Base-by-base conservation (phyloP, 2,888 invertebrate species). In the Gryllus longicercus region DNA sequence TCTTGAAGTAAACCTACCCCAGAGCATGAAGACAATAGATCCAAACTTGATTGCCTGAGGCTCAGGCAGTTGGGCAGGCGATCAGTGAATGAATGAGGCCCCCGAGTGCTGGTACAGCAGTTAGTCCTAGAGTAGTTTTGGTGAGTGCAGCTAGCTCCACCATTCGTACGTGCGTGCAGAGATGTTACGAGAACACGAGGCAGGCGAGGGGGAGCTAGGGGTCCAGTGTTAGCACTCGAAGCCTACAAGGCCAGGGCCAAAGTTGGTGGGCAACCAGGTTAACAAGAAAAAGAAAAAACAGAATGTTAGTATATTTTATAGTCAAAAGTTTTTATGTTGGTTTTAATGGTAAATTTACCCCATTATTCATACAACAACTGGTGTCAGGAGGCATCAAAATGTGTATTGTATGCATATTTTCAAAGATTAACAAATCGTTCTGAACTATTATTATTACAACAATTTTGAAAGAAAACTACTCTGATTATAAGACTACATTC, bases 221-320 rank as follows among this genome's bases (percentile, higher is more conserved):
- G 80, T 80, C 80, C 82, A 81, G 79, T 83, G 91, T 92, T 93
- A 93, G 92, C 93, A 93, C 93, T 92, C 92, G 90, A 90, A 90
- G 92, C 92, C 93, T 93, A 92, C 87, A 88, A 87, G 88, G 87
- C 87, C 82, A 82, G 82, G 82, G 80, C 82, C 82, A 82, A 82
- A 82, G 82, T 81, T 81, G 81, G 87, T 86, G 87, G 87, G 86
- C 87, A 87, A 91, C 91, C 91, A 89, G 90, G 90, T 88, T 88
- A 91, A 91, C 86, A 87, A 87, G 87, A 87, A 91, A 91, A 90
- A 90, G 90, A 90, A 89, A 90, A 91, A 91, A 91, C 91, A 91
- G 91, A 90, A 90, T 91, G 91, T 91, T 91, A 91, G 91, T 91
- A 89, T 81, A 82, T 81, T 82, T 82, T 82, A 81, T 81, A 82